Conservation (phyloP, 2,888 invertebrate genomes). For the Melanargia galathea region DNA sequence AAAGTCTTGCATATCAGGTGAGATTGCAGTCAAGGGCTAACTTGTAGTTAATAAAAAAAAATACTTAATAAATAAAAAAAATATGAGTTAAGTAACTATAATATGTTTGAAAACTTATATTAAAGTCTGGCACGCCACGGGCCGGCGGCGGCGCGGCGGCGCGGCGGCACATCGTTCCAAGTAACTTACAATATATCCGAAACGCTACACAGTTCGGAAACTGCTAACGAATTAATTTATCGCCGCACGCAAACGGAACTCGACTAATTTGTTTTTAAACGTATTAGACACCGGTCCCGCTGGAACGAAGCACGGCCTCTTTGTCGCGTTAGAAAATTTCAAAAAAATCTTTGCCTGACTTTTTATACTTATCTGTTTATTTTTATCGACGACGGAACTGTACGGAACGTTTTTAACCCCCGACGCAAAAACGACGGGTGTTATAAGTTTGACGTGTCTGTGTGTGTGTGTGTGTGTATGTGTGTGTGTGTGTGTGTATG, state of each 20-base stretch:
- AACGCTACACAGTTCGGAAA: conserved; percentile 29
- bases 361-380: background rate
- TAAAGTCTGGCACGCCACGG: background rate
- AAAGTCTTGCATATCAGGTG: too few species aligned
- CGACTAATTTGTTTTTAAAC: conserved; percentile 31
- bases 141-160: background rate
- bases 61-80: too few species aligned
- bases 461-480: too few species aligned
- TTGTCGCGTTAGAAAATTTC: background rate
- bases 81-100: too few species aligned
- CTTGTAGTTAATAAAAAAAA: too few species aligned
- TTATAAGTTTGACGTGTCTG: too few species aligned
- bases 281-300: conserved; percentile 5
- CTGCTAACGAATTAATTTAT: conserved; percentile 36
- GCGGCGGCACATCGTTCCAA: conserved; percentile 8
- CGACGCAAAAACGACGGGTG: too few species aligned
- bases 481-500: too few species aligned
- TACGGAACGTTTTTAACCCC: too few species aligned
- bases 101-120: conserved; percentile 6
- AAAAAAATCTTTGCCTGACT: background rate
- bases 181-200: conserved; percentile 28
- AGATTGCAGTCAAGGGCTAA: too few species aligned
- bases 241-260: conserved; percentile 36
- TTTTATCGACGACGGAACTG: too few species aligned
- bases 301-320: background rate